Evolutionary conservation across 2,888 invertebrate species (phyloP).

Genomic region (Netelia fuscicornis): DNA sequence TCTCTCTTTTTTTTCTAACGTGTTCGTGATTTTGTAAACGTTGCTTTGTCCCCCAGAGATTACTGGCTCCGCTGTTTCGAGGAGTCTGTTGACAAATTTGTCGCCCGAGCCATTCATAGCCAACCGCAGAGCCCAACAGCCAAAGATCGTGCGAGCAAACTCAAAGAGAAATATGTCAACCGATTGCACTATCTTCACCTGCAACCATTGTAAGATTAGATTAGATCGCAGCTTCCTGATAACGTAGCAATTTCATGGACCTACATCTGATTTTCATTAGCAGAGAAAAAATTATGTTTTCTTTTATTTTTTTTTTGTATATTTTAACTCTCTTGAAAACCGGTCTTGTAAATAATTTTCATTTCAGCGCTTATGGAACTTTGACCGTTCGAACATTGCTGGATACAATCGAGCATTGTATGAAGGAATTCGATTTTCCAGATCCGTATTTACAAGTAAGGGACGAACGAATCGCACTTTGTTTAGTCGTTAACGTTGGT

Average conservation of each 20-base stretch:
- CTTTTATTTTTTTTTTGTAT: background rate
- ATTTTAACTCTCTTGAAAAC: background rate
- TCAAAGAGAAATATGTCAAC: constrained; percentile 93
- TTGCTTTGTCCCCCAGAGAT: constrained; percentile 81
- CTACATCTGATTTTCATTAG: too few relatives aligned
- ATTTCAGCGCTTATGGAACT: constrained; percentile 89
- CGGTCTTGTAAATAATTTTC: background rate
- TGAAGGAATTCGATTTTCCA: constrained; percentile 95
- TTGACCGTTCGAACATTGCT: constrained; percentile 95
- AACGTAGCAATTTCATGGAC: too few relatives aligned
- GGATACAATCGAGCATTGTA: constrained; percentile 96
- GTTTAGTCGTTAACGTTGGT: background rate
- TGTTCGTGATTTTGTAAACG: constrained; percentile 16
- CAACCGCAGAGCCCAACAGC: constrained; percentile 92
- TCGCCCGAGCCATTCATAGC: constrained; percentile 92
- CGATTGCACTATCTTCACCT: constrained; percentile 91
- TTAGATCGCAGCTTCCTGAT: constrained; percentile 3
- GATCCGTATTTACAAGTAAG: constrained; percentile 91
- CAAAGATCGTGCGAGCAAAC: constrained; percentile 91
- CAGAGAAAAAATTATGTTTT: too few relatives aligned
- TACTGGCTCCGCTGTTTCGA: constrained; percentile 98
- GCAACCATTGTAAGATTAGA: constrained; percentile 91
- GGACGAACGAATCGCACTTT: constrained; percentile 47
- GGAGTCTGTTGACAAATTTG: constrained; percentile 93
- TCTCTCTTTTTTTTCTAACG: constrained; percentile 26